These are phyloP conservation scores for Holotrichia oblita DNA, from an alignment of 1,140 invertebrate species.

Conservation along the genomic window DNA sequence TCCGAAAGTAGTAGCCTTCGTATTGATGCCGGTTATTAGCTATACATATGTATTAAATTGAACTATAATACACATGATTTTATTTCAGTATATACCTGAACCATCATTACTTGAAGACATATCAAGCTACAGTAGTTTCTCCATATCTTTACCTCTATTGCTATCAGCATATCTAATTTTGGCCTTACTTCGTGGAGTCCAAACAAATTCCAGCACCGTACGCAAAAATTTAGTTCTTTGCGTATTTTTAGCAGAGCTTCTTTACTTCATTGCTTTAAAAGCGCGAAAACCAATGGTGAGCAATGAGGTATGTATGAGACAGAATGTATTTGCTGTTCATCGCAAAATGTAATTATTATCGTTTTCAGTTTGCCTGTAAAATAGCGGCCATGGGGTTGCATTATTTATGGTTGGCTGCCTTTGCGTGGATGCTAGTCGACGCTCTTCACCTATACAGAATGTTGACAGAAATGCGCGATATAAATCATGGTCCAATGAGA, in stretches of 20 bases:
- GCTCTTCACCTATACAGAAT: conserved; percentile 93
- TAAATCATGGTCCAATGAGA: conserved; percentile 94
- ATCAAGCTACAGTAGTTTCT: conserved; percentile 88
- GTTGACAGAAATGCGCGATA: conserved; percentile 94
- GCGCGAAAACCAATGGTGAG: conserved; percentile 76
- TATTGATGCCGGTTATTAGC: too few species aligned
- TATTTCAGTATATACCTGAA: conserved; percentile 77
- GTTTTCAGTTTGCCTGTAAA: conserved; percentile 82
- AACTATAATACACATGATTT: background rate
- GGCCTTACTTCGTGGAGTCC: conserved; percentile 78
- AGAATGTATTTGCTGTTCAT: background rate
- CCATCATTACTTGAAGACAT: conserved; percentile 85
- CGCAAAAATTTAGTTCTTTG: conserved; percentile 92
- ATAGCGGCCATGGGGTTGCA: conserved; percentile 91
- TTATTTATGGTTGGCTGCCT: conserved; percentile 89
- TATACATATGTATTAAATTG: too few species aligned
- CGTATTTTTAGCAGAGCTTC: conserved; percentile 83
- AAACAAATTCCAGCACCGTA: conserved; percentile 94
- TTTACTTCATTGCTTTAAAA: conserved; percentile 89
- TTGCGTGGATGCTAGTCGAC: conserved; percentile 92
- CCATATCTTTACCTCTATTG: conserved; percentile 82
- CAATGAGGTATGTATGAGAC: conserved; percentile 68
- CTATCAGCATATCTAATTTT: conserved; percentile 78
- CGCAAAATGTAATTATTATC: conserved; percentile 39
- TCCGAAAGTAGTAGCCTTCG: too few species aligned